Base-by-base conservation (phyloP, 2,113 vertebrate genomes). In the Nanorana parkeri region DNA sequence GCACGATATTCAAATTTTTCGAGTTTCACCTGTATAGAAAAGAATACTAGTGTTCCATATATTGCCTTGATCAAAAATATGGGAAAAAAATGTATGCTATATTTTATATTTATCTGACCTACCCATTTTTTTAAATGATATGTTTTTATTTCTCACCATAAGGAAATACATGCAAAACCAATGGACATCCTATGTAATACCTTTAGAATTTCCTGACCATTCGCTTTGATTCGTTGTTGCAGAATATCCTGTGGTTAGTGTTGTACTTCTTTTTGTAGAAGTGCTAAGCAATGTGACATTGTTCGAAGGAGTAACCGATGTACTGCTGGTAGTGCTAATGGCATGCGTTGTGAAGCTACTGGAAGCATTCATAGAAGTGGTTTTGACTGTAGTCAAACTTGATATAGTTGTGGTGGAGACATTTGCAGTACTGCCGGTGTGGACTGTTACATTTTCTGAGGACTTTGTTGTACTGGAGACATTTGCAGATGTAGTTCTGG, bases 181-280 rank as follows among this genome's bases (percentile, higher is more conserved):
- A 2, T 47, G 41, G 2, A 47, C 6, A 36, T 10, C 13, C 41
- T 1, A 1, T 47, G 11, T 47, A 36, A 20, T 82, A 82, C 80
- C 80, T 82, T 82, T 82, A 16, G 29, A n/a, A 17, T 58, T 15
- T 76, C 51, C 61, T 8, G 63, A 8, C 41, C 4, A 36, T 2
- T 16, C 17, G 19, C 29, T 76, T 63, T 11, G 28, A 21, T 58
- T 82, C 16, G 29, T 60, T 60, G 80, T 28, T 13, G 32, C 19
- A 13, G 52, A 5, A 17, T 51, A 1, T 16, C 5, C 54, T 11
- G 52, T 74, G 26, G 26, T 74, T 56, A 28, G 51, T 73, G 68
- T 28, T 41, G n/a, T 32, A 19, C 20, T 52, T 52, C 4, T 5
- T 17, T 0, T 16, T 29, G 68, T 55, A 7, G 23, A 0, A 3